A percentile compares a stretch with the other conserved stretches of the same genome.
Evolutionary conservation across 1,140 invertebrate genomes (phyloP).

Genomic region (Philaenus spumarius): DNA sequence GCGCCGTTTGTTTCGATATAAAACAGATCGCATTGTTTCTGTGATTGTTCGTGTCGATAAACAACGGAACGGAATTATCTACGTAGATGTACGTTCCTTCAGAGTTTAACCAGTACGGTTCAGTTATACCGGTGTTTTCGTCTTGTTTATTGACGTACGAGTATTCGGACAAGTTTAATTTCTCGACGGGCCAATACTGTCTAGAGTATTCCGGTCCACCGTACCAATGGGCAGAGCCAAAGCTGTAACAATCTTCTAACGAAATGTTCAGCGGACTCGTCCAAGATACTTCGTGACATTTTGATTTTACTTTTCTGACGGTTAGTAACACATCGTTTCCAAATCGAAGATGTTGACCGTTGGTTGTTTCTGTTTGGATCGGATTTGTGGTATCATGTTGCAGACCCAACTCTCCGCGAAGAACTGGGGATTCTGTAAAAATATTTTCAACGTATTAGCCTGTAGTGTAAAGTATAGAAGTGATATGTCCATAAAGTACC

Average conservation of each 20-base stretch:
- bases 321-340: too few species aligned
- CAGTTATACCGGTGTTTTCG: conserved; percentile 14
- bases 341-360: too few species aligned
- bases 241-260: conserved; percentile 8
- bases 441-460: too few species aligned
- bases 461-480: too few species aligned
- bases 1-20: conserved; percentile 46
- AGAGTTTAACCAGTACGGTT: conserved; percentile 29
- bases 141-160: conserved; percentile 9
- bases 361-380: too few species aligned
- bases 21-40: conserved; percentile 52
- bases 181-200: conserved; percentile 23
- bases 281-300: conserved; percentile 24
- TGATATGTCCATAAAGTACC: too few species aligned
- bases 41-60: conserved; percentile 43
- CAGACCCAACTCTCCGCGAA: too few species aligned
- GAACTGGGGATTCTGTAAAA: too few species aligned
- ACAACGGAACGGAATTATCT: conserved; percentile 18
- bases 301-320: too few species aligned
- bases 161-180: background rate
- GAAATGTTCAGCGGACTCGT: background rate
- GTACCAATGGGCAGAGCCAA: conserved; percentile 15
- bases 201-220: conserved; percentile 12
- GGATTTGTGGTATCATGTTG: too few species aligned
- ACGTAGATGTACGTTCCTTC: conserved; percentile 26